These are phyloP conservation scores for Sylvilagus bachmani DNA, from an alignment of 2,113 vertebrate genomes.

Conservation along the genomic window DNA sequence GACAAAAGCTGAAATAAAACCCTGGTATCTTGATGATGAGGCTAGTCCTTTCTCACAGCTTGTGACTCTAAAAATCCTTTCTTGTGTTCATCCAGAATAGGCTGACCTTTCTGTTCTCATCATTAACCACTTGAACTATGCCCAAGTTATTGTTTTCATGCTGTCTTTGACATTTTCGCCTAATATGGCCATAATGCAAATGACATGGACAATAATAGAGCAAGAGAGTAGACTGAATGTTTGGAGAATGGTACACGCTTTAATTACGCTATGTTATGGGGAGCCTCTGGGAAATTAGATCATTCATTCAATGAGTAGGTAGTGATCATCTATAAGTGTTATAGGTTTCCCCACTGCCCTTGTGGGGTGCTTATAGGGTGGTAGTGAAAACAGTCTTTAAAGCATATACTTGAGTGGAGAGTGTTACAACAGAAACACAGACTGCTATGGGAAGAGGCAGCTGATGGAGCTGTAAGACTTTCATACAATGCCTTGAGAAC, in stretches of 20 bases:
- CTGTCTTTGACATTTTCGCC: background rate
- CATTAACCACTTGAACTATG: background rate
- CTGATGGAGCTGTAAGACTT: background rate
- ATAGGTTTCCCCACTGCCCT: background rate
- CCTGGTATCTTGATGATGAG: background rate
- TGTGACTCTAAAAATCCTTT: slow-evolving; percentile 23
- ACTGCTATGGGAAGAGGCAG: background rate
- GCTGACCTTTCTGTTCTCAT: slow-evolving; percentile 1
- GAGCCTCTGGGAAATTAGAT: background rate
- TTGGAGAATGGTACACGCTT: background rate
- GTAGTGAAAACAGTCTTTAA: background rate
- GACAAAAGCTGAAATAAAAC: slow-evolving; percentile 24
- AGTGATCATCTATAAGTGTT: background rate
- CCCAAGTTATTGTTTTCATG: background rate
- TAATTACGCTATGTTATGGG: background rate
- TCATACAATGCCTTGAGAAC: background rate
- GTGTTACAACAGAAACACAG: background rate
- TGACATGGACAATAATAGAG: background rate
- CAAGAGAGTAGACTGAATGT: background rate
- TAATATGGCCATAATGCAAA: background rate
- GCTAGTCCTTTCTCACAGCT: background rate
- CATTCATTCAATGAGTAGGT: background rate
- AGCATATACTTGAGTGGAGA: background rate
- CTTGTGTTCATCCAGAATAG: background rate
- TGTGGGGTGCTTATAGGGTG: background rate